These are phyloP conservation scores for Machaerirhynchus nigripectus DNA, from an alignment of 2,113 vertebrate genomes.

Conservation along the genomic window DNA sequence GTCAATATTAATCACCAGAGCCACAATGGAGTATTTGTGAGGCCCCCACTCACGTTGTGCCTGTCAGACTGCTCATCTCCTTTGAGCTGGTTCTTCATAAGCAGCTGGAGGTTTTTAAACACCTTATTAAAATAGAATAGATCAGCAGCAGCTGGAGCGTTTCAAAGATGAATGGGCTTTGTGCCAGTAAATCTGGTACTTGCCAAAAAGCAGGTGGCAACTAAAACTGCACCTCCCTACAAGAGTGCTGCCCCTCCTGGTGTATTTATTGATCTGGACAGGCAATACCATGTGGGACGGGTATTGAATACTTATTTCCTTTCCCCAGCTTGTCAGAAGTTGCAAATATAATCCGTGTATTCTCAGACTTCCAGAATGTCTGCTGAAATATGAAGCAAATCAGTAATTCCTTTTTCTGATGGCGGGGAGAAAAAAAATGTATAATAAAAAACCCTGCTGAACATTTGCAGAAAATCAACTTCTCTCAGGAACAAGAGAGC, in stretches of 20 bases:
- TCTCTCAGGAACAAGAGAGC: background rate
- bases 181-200: constrained; percentile 3
- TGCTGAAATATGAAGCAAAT: background rate
- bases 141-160: constrained; percentile 38
- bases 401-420: background rate
- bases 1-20: constrained; percentile 36
- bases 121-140: constrained; percentile 68
- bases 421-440: too few species aligned
- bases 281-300: background rate
- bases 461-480: background rate
- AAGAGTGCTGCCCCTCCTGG: background rate
- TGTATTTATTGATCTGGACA: background rate
- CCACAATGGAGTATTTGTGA: background rate
- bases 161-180: background rate
- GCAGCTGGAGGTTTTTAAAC: constrained; percentile 81
- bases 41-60: constrained; percentile 48
- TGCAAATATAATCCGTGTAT: background rate
- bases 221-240: background rate
- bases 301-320: background rate
- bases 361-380: background rate
- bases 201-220: constrained; percentile 46
- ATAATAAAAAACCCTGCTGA: background rate
- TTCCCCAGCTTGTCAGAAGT: background rate
- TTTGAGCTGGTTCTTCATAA: constrained; percentile 72
- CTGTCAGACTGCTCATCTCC: constrained; percentile 80